Base-by-base conservation (phyloP, 2,113 vertebrate species). In the Myotis davidii region DNA sequence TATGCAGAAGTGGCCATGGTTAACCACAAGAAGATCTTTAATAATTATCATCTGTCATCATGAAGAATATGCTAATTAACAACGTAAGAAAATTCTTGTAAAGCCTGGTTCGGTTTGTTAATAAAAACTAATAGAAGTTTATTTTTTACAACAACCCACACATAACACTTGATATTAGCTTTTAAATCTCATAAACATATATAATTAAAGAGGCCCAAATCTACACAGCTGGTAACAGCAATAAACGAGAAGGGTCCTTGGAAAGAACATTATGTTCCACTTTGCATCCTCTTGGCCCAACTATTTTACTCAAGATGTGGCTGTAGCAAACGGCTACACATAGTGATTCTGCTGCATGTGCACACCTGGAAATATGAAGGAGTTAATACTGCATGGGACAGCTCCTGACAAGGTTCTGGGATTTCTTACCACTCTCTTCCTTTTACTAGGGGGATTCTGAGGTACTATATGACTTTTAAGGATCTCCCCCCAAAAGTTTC, bases 21-120 rank as follows among this genome's bases (percentile, higher is more conserved):
- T 85, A 83, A 94, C 54, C 82, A 39, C 27, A 88, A 72, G 34
- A 93, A 85, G n/a, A 76, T 90, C 50, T 96, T 91, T 85, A 93
- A 56, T 92, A 77, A 90, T 96, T 83, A 74, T 67, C 70, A 83
- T 65, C 48, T 87, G 93, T 85, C 77, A 74, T 88, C 6, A 89
- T 69, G 67, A 94, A 90, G 25, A 83, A 70, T 89, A 94, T 76
- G 69, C 37, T 90, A 94, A 95, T 89, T 86, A 95, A 25, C n/a
- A 69, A 82, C 14, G 39, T 56, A 91, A 89, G 48, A 29, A 91
- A 76, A 86, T 77, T 37, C 54, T 96, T 61, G 9, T 78, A 79
- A 90, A 94, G n/a, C 48, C 48, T 76, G 16, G 11, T 70, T 56
- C 21, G 34, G 4, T 73, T 91, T 50, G 82, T 90, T 86, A 90